Percentiles rank a stretch among this genome's conserved stretches.
These are phyloP conservation scores for Synaphobranchus kaupii DNA, from an alignment of 2,797 vertebrate genomes.

Conservation along the genomic window DNA sequence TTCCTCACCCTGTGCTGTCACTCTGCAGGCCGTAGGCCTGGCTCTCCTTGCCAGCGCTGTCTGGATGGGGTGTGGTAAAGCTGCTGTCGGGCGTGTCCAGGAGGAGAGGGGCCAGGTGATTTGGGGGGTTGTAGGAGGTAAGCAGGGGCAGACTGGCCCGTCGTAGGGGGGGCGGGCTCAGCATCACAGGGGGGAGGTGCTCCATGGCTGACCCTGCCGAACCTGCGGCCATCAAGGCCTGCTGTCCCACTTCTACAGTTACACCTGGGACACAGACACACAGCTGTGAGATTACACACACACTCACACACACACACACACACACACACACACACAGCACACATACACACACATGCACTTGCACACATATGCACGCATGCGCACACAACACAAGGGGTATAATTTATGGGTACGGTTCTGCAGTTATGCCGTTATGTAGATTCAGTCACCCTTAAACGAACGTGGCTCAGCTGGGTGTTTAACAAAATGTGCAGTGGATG, in stretches of 20 bases:
- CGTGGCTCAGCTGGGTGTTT: background rate
- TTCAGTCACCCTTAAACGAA: background rate
- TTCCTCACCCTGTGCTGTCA: conserved; percentile 53
- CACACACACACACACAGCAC: background rate
- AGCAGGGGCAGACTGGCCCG: conserved; percentile 78
- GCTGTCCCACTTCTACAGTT: conserved; percentile 33
- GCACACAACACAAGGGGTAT: background rate
- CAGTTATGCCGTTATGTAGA: too few relatives aligned
- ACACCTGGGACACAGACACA: conserved; percentile 2
- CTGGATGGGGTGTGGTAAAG: conserved; percentile 60
- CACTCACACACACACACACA: background rate
- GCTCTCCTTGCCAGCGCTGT: conserved; percentile 56
- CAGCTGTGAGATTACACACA: background rate
- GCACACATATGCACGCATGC: background rate
- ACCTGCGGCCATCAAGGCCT: conserved; percentile 43
- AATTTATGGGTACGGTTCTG: too few relatives aligned
- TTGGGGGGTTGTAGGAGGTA: conserved; percentile 57
- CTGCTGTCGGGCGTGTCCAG: conserved; percentile 67
- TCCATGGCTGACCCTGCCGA: conserved; percentile 58
- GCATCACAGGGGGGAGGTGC: conserved; percentile 74
- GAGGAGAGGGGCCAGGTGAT: conserved; percentile 64
- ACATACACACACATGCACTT: too few relatives aligned
- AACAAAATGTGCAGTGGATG: background rate
- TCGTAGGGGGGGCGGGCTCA: conserved; percentile 87
- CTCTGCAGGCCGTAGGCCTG: conserved; percentile 63